Evolutionary conservation across 2,797 vertebrate species (phyloP).

Genomic region (Miichthys miiuy): DNA sequence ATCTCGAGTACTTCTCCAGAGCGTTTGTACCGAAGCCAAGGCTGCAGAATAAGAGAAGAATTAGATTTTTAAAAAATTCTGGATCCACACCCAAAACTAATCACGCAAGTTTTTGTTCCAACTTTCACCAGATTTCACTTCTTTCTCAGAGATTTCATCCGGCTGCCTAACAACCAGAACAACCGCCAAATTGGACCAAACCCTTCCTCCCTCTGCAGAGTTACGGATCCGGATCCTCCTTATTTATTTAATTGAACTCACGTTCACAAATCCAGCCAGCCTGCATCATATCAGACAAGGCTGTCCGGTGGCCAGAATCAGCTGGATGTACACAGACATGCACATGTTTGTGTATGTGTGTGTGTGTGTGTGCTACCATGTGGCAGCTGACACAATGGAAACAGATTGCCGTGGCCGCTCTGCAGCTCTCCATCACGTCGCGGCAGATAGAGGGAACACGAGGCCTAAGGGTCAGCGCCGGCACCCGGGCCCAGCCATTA

Average conservation of each 20-base stretch:
- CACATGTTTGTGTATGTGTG: conserved; percentile 8
- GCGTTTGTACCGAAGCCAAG: no score
- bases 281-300: conserved; percentile 34
- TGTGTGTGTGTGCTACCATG: conserved; percentile 34
- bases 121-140: conserved; percentile 28
- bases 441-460: conserved; percentile 55
- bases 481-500: conserved; percentile 69
- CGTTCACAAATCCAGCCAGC: conserved; percentile 35
- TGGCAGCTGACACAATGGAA: conserved; percentile 78
- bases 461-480: conserved; percentile 72
- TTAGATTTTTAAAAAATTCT: background rate
- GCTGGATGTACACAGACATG: conserved; percentile 20
- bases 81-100: conserved; percentile 16
- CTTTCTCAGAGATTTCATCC: conserved; percentile 14
- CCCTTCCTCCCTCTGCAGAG: background rate
- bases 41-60: background rate
- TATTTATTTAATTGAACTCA: conserved; percentile 49
- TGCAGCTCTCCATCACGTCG: conserved; percentile 72
- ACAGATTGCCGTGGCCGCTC: conserved; percentile 69
- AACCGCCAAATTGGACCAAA: conserved; percentile 33
- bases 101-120: conserved; percentile 15
- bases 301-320: conserved; percentile 39
- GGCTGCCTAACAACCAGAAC: conserved; percentile 44
- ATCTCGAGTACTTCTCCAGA: background rate
- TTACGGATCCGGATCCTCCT: conserved; percentile 50